Conservation (phyloP, 2,113 vertebrate species). For the Trichomycterus rosablanca region DNA sequence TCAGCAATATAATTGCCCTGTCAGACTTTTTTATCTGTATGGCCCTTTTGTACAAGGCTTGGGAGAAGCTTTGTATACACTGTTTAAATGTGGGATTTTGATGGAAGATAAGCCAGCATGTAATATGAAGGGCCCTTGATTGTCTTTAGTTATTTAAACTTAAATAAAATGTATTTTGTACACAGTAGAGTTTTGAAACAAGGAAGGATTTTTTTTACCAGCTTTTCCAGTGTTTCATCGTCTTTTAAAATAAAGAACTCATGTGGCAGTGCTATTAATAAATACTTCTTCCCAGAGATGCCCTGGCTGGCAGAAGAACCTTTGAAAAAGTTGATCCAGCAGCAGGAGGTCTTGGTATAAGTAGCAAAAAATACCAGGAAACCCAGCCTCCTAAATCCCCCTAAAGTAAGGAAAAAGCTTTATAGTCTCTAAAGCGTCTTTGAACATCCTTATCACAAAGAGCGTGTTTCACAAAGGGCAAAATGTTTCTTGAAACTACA, state of each 20-base stretch:
- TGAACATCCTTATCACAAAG: conserved; percentile 1
- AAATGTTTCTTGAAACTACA: conserved; percentile 9
- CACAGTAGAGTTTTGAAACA: no score
- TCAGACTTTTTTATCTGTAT: neutral
- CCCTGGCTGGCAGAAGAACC: no score
- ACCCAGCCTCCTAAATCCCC: conserved; percentile 15
- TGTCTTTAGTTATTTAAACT: no score
- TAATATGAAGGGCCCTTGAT: neutral
- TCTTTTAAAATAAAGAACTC: conserved; percentile 43
- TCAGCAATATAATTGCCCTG: conserved; percentile 2
- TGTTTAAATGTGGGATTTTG: neutral
- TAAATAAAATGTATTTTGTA: no score
- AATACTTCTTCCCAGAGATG: conserved; percentile 28
- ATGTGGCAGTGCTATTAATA: conserved; percentile 46
- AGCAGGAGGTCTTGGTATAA: conserved; percentile 6
- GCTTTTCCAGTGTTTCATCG: conserved; percentile 19
- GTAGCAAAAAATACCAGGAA: conserved; percentile 5
- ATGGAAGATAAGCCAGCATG: neutral
- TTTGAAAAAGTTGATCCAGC: conserved; percentile 15
- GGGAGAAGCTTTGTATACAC: neutral
- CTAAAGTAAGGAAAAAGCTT: neutral
- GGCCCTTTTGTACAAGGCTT: neutral
- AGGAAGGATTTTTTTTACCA: no score
- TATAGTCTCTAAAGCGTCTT: conserved; percentile 21
- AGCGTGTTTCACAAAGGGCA: conserved; percentile 5